These are phyloP conservation scores for Aleadryas rufinucha DNA, from an alignment of 2,113 vertebrate species.

Conservation along the genomic window DNA sequence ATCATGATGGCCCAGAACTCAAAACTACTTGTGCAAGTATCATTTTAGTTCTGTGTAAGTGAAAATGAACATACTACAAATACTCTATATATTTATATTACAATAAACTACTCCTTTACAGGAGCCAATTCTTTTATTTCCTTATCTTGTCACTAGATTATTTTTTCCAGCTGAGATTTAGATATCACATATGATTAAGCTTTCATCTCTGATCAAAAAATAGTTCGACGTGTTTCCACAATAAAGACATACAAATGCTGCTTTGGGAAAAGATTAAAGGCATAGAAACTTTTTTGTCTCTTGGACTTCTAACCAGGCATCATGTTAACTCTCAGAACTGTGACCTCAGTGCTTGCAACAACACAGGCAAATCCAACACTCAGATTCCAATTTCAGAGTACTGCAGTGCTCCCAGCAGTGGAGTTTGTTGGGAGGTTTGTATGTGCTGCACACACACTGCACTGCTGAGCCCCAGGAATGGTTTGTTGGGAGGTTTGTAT, in stretches of 20 bases:
- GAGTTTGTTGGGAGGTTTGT: neutral
- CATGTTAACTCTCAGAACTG: neutral
- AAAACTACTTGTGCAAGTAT: neutral
- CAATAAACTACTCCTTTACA: neutral
- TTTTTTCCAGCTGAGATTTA: neutral
- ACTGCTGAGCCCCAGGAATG: neutral
- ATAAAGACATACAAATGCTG: neutral
- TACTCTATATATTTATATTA: neutral
- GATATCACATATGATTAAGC: neutral
- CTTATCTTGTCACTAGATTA: neutral
- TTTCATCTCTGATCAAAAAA: neutral
- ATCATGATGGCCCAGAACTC: neutral
- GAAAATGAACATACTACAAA: neutral
- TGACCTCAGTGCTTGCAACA: neutral
- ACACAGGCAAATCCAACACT: neutral
- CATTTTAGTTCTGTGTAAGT: neutral
- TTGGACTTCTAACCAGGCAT: neutral
- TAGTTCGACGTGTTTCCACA: neutral
- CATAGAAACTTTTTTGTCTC: neutral
- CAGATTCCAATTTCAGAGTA: neutral
- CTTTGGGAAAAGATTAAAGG: neutral
- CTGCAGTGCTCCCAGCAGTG: neutral
- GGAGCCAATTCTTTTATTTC: neutral
- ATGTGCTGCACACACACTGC: fast-evolving
- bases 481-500: neutral